Evolutionary conservation across 2,113 vertebrate genomes (phyloP).

Genomic region (Chloropsis cyanopogon): DNA sequence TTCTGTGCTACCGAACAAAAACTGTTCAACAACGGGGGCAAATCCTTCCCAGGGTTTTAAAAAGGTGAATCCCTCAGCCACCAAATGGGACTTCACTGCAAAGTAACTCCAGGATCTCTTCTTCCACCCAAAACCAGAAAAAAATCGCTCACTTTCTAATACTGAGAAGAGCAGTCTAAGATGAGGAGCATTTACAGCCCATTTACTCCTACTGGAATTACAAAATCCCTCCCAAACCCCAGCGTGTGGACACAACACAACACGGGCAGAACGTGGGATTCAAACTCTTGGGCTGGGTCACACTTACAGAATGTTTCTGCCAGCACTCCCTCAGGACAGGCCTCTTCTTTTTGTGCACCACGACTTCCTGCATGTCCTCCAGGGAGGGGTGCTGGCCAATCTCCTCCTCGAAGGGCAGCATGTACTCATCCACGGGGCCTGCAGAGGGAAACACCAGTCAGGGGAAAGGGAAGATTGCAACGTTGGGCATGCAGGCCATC

Average conservation of each 20-base stretch:
- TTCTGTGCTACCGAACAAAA: not conserved
- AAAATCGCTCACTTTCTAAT: not conserved
- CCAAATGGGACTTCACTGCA: not conserved
- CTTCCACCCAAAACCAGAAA: not conserved
- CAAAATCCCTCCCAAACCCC: not conserved
- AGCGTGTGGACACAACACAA: not conserved
- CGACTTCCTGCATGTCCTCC: slow-evolving; percentile 99
- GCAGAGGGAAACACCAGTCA: not conserved
- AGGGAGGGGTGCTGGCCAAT: slow-evolving; percentile 97
- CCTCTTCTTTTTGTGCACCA: slow-evolving; percentile 97
- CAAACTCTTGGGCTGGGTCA: fast-evolving
- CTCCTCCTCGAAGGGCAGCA: slow-evolving; percentile 97
- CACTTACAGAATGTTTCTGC: slow-evolving; percentile 95
- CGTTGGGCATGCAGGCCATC: fast-evolving
- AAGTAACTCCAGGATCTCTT: not conserved
- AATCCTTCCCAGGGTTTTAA: fast-evolving
- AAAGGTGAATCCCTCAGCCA: not conserved
- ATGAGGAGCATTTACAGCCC: not conserved
- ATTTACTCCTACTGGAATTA: not conserved
- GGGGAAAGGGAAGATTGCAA: fast-evolving
- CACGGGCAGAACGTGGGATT: not conserved
- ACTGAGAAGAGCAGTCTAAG: not conserved
- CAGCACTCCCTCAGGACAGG: slow-evolving; percentile 92
- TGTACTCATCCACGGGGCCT: slow-evolving; percentile 97
- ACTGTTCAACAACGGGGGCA: not conserved